Percentiles rank a stretch among this genome's conserved stretches.
phyloP scores from a whole-genome alignment of 1,140 invertebrate genomes.

The Euura lappo region DNA sequence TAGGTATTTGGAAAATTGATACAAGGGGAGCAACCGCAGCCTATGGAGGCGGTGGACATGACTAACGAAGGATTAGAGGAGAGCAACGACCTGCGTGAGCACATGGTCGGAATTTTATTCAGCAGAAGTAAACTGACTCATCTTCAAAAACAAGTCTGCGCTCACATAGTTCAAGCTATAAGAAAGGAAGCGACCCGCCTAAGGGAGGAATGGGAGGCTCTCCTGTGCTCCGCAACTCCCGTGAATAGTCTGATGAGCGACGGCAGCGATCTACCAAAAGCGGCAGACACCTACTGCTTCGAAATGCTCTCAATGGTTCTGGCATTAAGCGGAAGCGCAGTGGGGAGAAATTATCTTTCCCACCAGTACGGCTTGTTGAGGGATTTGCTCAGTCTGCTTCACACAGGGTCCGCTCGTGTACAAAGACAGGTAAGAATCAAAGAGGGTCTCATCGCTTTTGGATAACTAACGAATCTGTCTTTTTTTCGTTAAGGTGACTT shows the following conservation, averaged over 20 bases:
- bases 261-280: constrained; percentile 58
- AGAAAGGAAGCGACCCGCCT: constrained; percentile 84
- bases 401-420: constrained; percentile 92
- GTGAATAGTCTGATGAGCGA: constrained; percentile 53
- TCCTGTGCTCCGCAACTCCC: constrained; percentile 55
- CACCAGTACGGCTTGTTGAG: constrained; percentile 84
- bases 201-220: constrained; percentile 86
- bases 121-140: constrained; percentile 92
- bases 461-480: not conserved
- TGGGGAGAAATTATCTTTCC: constrained; percentile 88
- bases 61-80: constrained; percentile 66
- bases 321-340: constrained; percentile 90
- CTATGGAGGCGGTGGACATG: constrained; percentile 50
- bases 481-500: constrained; percentile 66
- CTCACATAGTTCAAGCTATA: constrained; percentile 92
- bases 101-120: constrained; percentile 97
- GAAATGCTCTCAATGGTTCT: constrained; percentile 96
- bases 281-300: constrained; percentile 93
- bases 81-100: constrained; percentile 90
- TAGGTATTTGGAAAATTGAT: constrained; percentile 93
- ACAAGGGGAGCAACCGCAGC: constrained; percentile 59
- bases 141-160: constrained; percentile 88
- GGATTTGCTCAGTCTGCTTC: constrained; percentile 86
- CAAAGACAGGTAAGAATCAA: constrained; percentile 79
- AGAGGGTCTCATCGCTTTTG: too few species aligned